Base-by-base conservation (phyloP, 1,140 invertebrate species). In the Hycleus phaleratus region DNA sequence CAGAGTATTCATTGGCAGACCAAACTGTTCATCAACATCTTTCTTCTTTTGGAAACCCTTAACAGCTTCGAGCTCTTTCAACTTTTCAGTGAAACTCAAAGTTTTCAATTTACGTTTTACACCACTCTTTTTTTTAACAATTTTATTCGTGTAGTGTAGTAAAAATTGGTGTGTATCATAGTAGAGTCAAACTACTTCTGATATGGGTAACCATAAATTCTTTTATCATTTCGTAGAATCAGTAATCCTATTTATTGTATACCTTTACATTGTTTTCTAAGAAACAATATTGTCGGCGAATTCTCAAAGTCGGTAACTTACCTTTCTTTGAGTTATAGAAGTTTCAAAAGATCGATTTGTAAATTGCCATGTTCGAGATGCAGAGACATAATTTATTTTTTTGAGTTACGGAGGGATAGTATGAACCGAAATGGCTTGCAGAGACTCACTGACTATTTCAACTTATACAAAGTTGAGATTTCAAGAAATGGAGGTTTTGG, bases 1-100 rank as follows among this genome's bases (percentile, higher is more conserved):
- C 8, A 62, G 12, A 12, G 59, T 61, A 46, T 11, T 59, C 50
- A 46, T 44, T 40, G 56, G 50, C 59, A 65, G 38, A 24, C 49
- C 49, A 58, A 56, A 65, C 46, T 63, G 63, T 24, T 38, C 10
- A 47, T 58, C 61, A 26, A 61, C 59, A 59, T 64, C 56, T 61
- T 59, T 59, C 39, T 66, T 66, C 40, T 46, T 44, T 54, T 39
- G 18, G 45, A 59, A 59, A 57, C 51, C 55, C 59, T 66, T 59
- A n/a, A 64, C 56, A 56, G 61, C 59, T 61, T 63, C 61, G 10
- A 64, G 58, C 32, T 56, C 32, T 59, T 54, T 44, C 51, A 26
- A 61, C 59, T 64, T 66, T 54, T 64, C 55, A 49, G 26, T 44
- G 59, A 61, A 44, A 46, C 51, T 51, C 56, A 58, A 57, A 46